Conservation (phyloP, 1,140 invertebrate species). For the Agrilus planipennis region DNA sequence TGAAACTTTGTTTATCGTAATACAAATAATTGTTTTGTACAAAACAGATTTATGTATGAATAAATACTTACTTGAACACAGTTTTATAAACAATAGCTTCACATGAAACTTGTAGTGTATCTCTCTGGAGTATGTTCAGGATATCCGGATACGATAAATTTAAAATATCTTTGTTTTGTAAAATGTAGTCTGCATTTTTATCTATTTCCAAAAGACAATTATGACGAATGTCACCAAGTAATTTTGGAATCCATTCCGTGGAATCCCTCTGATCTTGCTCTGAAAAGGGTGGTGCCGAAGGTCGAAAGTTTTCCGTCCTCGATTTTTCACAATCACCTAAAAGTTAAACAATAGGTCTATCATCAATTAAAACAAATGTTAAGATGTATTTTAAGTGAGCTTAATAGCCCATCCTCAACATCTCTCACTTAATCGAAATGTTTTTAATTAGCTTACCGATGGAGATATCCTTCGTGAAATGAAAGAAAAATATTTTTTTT, state of each 20-base stretch:
- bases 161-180: slow-evolving; percentile 25
- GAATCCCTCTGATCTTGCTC: slow-evolving; percentile 24
- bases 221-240: slow-evolving; percentile 22
- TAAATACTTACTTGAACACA: no score
- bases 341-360: no score
- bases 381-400: no score
- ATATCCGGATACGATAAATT: slow-evolving; percentile 26
- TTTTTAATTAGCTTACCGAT: no score
- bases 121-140: slow-evolving; percentile 21
- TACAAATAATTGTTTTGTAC: no score
- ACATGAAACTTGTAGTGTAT: slow-evolving; percentile 23
- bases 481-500: no score
- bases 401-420: no score
- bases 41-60: no score
- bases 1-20: no score
- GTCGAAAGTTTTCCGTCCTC: slow-evolving; percentile 21
- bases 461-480: no score
- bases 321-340: slow-evolving; percentile 8
- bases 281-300: slow-evolving; percentile 28
- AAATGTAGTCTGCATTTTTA: slow-evolving; percentile 24
- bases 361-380: no score
- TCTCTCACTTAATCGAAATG: no score
- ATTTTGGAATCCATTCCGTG: slow-evolving; percentile 25
- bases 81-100: slow-evolving; percentile 28
- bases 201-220: slow-evolving; percentile 29